phyloP scores from a whole-genome alignment of 2,888 invertebrate genomes.

The Perizoma flavofasciatum region DNA sequence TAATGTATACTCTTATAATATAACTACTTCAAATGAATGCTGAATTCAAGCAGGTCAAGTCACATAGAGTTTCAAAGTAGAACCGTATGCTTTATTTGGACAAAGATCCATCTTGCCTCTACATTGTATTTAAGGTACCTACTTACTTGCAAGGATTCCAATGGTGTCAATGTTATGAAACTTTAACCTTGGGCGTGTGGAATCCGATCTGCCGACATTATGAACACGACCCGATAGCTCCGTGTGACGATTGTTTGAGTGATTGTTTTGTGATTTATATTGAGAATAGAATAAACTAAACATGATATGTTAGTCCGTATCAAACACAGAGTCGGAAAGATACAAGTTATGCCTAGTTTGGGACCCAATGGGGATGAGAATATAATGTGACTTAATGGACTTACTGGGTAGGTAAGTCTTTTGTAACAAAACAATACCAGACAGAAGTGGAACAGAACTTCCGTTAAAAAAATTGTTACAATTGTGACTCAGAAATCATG shows the following conservation, averaged over 20 bases:
- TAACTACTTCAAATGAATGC: no score
- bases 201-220: conserved; percentile 67
- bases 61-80: conserved; percentile 9
- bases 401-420: no score
- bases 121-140: conserved; percentile 36
- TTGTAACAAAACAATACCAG: no score
- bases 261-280: conserved; percentile 26
- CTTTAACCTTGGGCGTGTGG: conserved; percentile 69
- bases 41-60: not conserved
- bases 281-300: conserved; percentile 13
- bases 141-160: conserved; percentile 50
- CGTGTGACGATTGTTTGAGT: conserved; percentile 43
- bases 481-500: no score
- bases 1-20: no score
- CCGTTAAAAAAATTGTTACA: no score
- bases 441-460: no score
- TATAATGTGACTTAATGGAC: no score
- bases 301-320: not conserved
- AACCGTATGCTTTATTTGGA: conserved; percentile 40
- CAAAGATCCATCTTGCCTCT: conserved; percentile 29
- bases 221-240: conserved; percentile 52
- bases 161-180: conserved; percentile 65
- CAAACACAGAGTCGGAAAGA: no score
- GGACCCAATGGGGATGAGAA: no score
- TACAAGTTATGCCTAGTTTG: no score